A percentile compares a stretch with the other conserved stretches of the same genome.
Evolutionary conservation across 2,113 vertebrate genomes (phyloP).

Genomic region (Tragulus kanchil): DNA sequence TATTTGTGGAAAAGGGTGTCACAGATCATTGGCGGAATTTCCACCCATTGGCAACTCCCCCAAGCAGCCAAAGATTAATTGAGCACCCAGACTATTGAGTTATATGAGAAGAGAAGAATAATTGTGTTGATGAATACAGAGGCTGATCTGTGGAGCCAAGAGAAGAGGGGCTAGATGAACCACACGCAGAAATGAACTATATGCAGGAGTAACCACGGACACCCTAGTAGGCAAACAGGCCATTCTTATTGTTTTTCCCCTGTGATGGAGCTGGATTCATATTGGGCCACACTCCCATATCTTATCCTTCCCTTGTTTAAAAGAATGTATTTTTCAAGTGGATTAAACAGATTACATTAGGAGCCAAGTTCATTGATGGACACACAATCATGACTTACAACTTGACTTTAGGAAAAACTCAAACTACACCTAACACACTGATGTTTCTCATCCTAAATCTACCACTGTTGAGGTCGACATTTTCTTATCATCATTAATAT

Average conservation of each 20-base stretch:
- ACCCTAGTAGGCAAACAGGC: neutral
- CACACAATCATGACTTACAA: neutral
- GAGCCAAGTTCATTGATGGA: neutral
- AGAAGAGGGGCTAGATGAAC: neutral
- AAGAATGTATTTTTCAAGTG: neutral
- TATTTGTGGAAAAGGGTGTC: slow-evolving; percentile 65
- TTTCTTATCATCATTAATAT: slow-evolving; percentile 73
- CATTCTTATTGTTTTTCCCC: neutral
- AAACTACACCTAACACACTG: neutral
- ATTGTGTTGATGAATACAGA: neutral
- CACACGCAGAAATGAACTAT: neutral
- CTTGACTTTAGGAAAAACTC: slow-evolving; percentile 19
- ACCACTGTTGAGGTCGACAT: slow-evolving; percentile 65
- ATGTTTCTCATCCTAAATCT: slow-evolving; percentile 57
- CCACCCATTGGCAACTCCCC: slow-evolving; percentile 32
- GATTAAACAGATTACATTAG: neutral
- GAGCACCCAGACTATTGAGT: neutral
- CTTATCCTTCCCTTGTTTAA: neutral
- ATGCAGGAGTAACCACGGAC: neutral
- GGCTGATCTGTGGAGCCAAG: neutral
- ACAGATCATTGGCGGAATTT: slow-evolving; percentile 65
- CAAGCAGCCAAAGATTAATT: slow-evolving; percentile 54
- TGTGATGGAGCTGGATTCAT: neutral
- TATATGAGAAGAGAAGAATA: neutral
- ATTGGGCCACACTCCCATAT: neutral